Evolutionary conservation across 2,113 vertebrate species (phyloP).

Genomic region (crab-eating macaque (Macaca fascicularis)): T2T-MFA8v1.1 NC_088391.1:15431501-15432000

Average conservation of each 20-base stretch:
- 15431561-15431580: constrained; percentile 99
- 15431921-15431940: constrained; percentile 3
- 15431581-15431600: constrained; percentile 87
- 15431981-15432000: not conserved
- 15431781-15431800: not conserved
- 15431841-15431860: not conserved
- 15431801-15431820: not conserved
- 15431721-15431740: not conserved
- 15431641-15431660: not conserved
- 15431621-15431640: not conserved
- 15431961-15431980: not conserved
- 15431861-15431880: not conserved
- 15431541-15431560: constrained; percentile 98
- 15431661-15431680: not conserved
- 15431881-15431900: not conserved
- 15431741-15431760: not conserved
- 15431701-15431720: not conserved
- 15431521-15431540: constrained; percentile 97
- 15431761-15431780: not conserved
- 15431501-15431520: constrained; percentile 97
- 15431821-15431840: not conserved
- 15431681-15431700: not conserved
- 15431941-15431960: not conserved
- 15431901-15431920: not conserved
- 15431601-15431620: constrained; percentile 63